Evolutionary conservation across 2,797 vertebrate species (phyloP).

Genomic region (Macropus fuliginosus): DNA sequence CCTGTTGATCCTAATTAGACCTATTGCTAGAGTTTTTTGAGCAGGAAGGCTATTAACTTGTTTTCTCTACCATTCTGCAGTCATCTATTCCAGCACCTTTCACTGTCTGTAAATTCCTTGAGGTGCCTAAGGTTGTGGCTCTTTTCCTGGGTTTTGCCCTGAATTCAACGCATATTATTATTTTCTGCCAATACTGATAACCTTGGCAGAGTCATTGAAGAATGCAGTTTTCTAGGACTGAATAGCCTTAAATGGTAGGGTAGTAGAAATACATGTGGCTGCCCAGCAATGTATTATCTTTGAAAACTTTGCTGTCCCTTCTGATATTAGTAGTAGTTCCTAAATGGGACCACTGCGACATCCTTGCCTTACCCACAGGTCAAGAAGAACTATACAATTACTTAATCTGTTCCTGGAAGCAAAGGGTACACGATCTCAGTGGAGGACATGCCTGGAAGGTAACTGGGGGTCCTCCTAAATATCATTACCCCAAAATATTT

Average conservation of each 20-base stretch:
- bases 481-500: not conserved
- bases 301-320: slow-evolving; percentile 24
- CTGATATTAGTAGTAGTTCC: not conserved
- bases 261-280: not conserved
- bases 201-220: slow-evolving; percentile 37
- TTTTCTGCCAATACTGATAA: slow-evolving; percentile 57
- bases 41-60: not conserved
- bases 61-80: not conserved
- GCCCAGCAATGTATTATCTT: slow-evolving; percentile 16
- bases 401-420: not conserved
- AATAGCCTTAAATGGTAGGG: not conserved
- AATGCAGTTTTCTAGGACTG: slow-evolving; percentile 24
- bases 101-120: not conserved
- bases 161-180: slow-evolving; percentile 59
- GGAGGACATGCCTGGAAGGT: not conserved
- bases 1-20: not conserved
- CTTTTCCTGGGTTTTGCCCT: not conserved
- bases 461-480: not conserved
- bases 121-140: not conserved
- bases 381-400: not conserved
- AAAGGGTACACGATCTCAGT: not conserved
- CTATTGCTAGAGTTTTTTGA: not conserved
- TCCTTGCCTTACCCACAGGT: not conserved
- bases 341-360: slow-evolving; percentile 11
- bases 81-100: not conserved